Evolutionary conservation across 2,113 vertebrate species (phyloP).

Genomic region (Antigone vipio): DNA sequence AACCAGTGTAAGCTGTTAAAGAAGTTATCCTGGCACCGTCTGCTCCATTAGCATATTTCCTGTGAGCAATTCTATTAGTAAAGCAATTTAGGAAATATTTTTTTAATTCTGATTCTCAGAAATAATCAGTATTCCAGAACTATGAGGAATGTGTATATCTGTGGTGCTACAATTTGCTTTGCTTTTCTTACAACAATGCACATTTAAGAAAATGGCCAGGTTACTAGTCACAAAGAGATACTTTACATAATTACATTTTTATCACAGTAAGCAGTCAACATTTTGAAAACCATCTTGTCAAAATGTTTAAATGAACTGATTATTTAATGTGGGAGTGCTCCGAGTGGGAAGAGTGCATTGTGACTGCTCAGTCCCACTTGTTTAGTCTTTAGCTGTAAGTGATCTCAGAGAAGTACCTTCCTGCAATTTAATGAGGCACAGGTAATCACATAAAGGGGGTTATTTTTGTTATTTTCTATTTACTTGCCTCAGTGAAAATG

Average conservation of each 20-base stretch:
- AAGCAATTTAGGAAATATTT: not conserved
- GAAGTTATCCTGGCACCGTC: not conserved
- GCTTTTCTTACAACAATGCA: not conserved
- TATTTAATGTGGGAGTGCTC: not conserved
- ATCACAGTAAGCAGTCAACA: not conserved
- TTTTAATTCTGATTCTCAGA: not conserved
- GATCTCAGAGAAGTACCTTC: not conserved
- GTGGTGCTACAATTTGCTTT: not conserved
- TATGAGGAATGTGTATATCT: not conserved
- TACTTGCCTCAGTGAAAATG: not conserved
- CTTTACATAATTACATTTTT: not conserved
- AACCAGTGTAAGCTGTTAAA: not conserved
- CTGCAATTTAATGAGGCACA: not conserved
- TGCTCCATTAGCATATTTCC: not conserved
- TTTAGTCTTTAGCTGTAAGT: not conserved
- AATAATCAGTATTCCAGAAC: not conserved
- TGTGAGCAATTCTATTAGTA: not conserved
- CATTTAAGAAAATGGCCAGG: not conserved
- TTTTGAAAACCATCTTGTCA: not conserved
- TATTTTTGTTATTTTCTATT: not conserved
- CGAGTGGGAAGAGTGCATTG: not conserved
- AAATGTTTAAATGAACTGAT: not conserved
- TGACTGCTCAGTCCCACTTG: not conserved
- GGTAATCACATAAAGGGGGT: not conserved
- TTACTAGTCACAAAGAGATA: not conserved